phyloP scores from a whole-genome alignment of 1,140 invertebrate genomes.

The Panagrolaimus sp. region DNA sequence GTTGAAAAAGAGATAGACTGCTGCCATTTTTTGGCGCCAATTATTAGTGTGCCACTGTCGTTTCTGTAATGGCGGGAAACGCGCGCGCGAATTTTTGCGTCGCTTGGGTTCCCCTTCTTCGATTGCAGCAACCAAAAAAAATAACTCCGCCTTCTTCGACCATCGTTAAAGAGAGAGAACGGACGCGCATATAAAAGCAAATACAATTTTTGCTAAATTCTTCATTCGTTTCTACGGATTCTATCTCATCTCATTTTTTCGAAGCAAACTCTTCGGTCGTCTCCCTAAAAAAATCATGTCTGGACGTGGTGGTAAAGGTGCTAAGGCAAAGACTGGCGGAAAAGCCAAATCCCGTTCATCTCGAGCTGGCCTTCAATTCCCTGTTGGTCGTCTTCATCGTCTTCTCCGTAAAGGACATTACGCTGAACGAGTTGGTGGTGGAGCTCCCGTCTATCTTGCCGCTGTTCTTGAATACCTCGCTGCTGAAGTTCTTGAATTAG shows the following conservation, averaged over 20 bases:
- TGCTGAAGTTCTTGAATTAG: slow-evolving; percentile 62
- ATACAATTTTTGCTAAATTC: no score
- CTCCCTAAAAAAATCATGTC: slow-evolving; percentile 36
- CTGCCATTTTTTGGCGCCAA: slow-evolving; percentile 8
- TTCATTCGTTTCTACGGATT: background rate
- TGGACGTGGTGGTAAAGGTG: slow-evolving; percentile 43
- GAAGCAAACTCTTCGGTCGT: background rate
- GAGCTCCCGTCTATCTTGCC: background rate
- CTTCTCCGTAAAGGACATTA: slow-evolving; percentile 51
- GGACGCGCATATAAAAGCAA: no score
- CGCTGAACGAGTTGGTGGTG: slow-evolving; percentile 17
- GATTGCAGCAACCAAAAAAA: background rate
- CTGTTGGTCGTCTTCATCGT: slow-evolving; percentile 61
- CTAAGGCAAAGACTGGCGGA: slow-evolving; percentile 51
- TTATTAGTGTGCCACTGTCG: background rate
- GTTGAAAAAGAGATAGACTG: background rate
- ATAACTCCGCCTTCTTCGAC: background rate
- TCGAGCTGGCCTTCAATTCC: slow-evolving; percentile 61
- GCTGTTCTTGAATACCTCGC: slow-evolving; percentile 8
- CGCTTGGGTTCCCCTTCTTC: no score
- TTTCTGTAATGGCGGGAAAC: background rate
- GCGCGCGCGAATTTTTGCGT: no score
- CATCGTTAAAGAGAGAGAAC: no score
- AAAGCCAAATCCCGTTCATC: slow-evolving; percentile 45
- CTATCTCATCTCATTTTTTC: background rate